Evolutionary conservation across 2,113 vertebrate genomes (phyloP).

Genomic region (Boleophthalmus pectinirostris): DNA sequence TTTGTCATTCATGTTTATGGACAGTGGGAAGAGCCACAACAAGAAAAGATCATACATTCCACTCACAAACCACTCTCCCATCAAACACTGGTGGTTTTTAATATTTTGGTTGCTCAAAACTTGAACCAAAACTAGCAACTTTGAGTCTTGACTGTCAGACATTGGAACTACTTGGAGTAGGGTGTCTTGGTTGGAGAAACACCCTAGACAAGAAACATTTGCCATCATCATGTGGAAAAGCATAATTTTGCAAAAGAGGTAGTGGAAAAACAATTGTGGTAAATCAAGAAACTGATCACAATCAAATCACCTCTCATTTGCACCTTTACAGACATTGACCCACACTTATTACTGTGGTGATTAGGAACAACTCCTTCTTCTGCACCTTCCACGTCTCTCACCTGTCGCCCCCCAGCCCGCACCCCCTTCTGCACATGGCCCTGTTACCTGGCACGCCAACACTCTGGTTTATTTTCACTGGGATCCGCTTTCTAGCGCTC

Average conservation of each 20-base stretch:
- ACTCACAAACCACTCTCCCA: neutral
- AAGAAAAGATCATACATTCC: too few relatives aligned
- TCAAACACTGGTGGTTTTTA: neutral
- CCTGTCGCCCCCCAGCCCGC: neutral
- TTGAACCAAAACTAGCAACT: neutral
- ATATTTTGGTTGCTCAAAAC: neutral
- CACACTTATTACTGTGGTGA: neutral
- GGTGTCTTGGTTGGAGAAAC: neutral
- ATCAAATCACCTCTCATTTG: neutral
- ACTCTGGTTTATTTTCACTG: slow-evolving; percentile 67
- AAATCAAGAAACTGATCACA: neutral
- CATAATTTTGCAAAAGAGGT: neutral
- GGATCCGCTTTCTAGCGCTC: slow-evolving; percentile 63
- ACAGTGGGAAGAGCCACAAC: too few relatives aligned
- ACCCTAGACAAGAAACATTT: neutral
- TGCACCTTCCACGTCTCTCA: slow-evolving; percentile 18
- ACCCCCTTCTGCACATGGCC: slow-evolving; percentile 39
- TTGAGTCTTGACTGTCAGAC: neutral
- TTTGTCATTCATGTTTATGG: too few relatives aligned
- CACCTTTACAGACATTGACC: neutral
- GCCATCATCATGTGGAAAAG: neutral
- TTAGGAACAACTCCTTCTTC: neutral
- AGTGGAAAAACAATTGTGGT: neutral
- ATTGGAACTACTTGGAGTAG: neutral
- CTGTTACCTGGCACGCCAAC: slow-evolving; percentile 54